Evolutionary conservation across 1,140 invertebrate genomes (phyloP), one percentile per base, ranked within the genome.

Genomic region (Eriocheir sinensis): DNA sequence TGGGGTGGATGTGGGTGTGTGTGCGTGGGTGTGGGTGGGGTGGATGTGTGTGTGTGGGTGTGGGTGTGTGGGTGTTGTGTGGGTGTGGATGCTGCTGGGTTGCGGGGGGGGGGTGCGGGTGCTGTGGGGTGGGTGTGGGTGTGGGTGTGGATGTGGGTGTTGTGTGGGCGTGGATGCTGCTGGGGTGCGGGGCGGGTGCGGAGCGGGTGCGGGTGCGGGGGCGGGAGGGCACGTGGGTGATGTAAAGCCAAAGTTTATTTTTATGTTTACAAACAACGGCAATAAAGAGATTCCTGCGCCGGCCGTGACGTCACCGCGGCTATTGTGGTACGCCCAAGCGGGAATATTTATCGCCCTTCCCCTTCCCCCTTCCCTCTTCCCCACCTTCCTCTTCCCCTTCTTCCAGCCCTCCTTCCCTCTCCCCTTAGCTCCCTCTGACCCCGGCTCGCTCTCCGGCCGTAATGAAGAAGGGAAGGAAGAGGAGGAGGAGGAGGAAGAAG

Each of bases 191-290:
- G n/a, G n/a, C n/a, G n/a, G n/a, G n/a, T n/a, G n/a, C n/a, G n/a
- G 85, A 38, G 36, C 40, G 88, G 36, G 9, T 44, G 40, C 34
- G 27, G 3, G 88, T n/a, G 41, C 53, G 15, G 53, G 60, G 38
- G 41, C 34, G 27, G 34, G 32, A 17, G n/a, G 32, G 53, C 12
- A 91, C 80, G 40, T 81, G 91, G 60, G 36, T 36, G 88, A 30
- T 44, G 88, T 89, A 89, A 60, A n/a, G 40, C 60, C 83, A 44
- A 41, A 92, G 91, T 92, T 44, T 92, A 41, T 92, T 92, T 92
- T 83, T 81, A 38, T 92, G 91, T 92, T 92, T 92, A 92, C 91
- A 92, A 92, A 92, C 91, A 92, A 81, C 21, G 0, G 91, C 91
- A 92, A 92, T 92, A 92, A 92, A 92, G 40, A 48, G 41, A 81